phyloP scores from a whole-genome alignment of 2,797 vertebrate species.

The Chelon auratus region DNA sequence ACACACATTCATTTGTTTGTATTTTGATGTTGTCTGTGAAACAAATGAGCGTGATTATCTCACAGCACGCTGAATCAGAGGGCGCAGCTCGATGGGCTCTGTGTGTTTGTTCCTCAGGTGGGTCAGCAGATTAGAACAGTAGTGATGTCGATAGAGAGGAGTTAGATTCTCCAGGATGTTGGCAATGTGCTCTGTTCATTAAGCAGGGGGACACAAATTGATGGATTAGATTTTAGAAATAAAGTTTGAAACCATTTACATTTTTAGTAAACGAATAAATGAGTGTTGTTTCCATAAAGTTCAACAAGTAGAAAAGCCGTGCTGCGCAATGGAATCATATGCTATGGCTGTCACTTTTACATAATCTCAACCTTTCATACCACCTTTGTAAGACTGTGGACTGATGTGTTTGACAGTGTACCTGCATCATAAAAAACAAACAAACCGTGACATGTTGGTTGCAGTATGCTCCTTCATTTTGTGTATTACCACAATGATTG shows the following conservation, averaged over 20 bases:
- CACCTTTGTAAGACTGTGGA: no score
- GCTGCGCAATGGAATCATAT: no score
- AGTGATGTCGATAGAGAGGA: constrained; percentile 10
- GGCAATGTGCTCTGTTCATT: constrained; percentile 5
- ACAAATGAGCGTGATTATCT: background rate
- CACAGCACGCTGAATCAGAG: constrained; percentile 17
- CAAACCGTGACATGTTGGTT: background rate
- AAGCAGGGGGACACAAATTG: background rate
- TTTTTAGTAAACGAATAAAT: background rate
- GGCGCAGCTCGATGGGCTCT: background rate
- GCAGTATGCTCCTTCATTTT: background rate
- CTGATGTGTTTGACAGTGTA: no score
- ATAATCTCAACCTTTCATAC: no score
- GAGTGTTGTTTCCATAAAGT: background rate
- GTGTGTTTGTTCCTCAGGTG: constrained; percentile 16
- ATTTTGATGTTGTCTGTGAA: background rate
- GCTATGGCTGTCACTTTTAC: no score
- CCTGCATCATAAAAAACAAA: background rate
- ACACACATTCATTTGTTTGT: background rate
- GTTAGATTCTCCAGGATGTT: constrained; percentile 15
- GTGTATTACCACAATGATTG: background rate
- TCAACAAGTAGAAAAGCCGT: no score
- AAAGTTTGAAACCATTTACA: background rate
- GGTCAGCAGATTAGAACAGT: constrained; percentile 22
- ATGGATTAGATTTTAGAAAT: background rate